Evolutionary conservation across 2,797 vertebrate species (phyloP).

Genomic region (Adelosebastes latens): DNA sequence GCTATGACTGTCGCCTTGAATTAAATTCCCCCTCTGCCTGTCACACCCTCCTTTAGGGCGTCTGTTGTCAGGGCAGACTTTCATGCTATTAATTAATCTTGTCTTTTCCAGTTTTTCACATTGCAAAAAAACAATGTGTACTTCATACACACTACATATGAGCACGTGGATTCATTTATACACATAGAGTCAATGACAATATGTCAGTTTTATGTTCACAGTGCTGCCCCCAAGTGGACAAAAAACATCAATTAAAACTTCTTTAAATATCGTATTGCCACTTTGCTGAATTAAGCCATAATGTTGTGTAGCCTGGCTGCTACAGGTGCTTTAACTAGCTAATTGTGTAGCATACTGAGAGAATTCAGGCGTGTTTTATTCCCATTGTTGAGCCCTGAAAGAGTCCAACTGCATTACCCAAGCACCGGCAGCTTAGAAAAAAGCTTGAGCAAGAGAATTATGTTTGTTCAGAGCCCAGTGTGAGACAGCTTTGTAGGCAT

Average conservation of each 20-base stretch:
- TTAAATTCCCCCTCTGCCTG: not conserved
- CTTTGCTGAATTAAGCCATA: not conserved
- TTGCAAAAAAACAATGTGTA: not conserved
- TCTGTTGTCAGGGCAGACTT: conserved; percentile 15
- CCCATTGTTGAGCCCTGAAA: not conserved
- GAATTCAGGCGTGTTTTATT: not conserved
- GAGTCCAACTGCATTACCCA: not conserved
- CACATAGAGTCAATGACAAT: not conserved
- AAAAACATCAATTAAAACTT: too few species aligned
- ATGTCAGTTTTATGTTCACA: too few species aligned
- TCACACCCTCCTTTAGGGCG: not conserved
- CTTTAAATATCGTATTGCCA: too few species aligned
- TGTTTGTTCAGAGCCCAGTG: not conserved
- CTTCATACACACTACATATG: not conserved
- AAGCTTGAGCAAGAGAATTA: not conserved
- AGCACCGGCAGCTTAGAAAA: not conserved
- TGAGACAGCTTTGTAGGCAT: not conserved
- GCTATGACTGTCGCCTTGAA: conserved; percentile 10
- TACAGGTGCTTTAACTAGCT: not conserved
- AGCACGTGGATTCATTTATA: not conserved
- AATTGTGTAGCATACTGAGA: not conserved
- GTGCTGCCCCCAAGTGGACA: too few species aligned
- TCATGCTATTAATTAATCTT: conserved; percentile 5
- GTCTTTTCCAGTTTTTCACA: conserved; percentile 1
- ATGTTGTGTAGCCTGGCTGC: not conserved